These are phyloP conservation scores for Drosophila longiperda DNA, from an alignment of 2,888 invertebrate genomes.

Conservation along the genomic window DNA sequence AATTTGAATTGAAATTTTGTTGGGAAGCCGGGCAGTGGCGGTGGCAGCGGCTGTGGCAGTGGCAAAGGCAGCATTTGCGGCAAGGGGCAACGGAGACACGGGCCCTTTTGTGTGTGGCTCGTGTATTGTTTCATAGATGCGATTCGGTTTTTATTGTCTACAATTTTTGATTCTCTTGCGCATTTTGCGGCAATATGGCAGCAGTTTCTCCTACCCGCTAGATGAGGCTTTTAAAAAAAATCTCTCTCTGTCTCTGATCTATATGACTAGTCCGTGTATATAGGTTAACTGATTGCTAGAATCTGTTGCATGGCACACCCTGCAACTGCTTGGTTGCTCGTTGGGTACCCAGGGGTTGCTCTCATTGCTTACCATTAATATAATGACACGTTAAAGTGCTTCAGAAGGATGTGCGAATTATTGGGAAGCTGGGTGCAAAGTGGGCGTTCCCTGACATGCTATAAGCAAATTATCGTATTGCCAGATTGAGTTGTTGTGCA, in stretches of 20 bases:
- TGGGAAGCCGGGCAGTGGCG: not conserved
- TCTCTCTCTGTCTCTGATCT: constrained; percentile 9
- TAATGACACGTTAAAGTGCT: constrained; percentile 44
- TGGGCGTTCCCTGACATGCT: constrained; percentile 44
- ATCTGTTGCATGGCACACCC: constrained; percentile 40
- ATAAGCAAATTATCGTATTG: constrained; percentile 52
- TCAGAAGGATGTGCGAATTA: constrained; percentile 58
- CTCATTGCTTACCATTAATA: constrained; percentile 31
- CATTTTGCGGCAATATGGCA: constrained; percentile 55
- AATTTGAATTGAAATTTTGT: constrained; percentile 56
- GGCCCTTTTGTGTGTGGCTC: constrained; percentile 27
- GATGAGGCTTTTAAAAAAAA: not conserved
- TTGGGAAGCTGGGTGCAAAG: constrained; percentile 27
- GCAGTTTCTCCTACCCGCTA: not conserved
- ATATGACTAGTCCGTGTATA: constrained; percentile 17
- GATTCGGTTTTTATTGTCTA: constrained; percentile 62
- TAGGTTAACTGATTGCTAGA: constrained; percentile 43
- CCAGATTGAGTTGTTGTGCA: constrained; percentile 49
- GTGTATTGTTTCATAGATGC: constrained; percentile 55
- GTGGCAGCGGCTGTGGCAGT: not conserved
- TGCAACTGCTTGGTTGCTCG: not conserved
- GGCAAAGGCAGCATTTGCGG: not conserved
- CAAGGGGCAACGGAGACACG: not conserved
- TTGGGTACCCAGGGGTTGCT: constrained; percentile 32
- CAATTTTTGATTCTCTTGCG: constrained; percentile 42